Evolutionary conservation across 2,888 invertebrate genomes (phyloP).

Genomic region (Orthosia gothica): DNA sequence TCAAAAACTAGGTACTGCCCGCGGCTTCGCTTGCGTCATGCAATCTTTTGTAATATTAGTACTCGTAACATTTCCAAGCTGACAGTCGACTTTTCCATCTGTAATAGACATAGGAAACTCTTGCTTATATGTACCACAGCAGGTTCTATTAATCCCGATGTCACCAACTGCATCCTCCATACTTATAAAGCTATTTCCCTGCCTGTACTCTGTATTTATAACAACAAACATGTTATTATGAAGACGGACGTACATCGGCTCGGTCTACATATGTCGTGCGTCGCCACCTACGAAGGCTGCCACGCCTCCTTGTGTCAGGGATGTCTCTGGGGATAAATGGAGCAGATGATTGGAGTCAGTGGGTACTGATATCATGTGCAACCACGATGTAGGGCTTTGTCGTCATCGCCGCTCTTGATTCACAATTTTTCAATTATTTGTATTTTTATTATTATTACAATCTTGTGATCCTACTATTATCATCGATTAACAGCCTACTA

Average conservation of each 20-base stretch:
- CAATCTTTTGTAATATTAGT: too few relatives aligned
- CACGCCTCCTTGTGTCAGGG: constrained; percentile 64
- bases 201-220: constrained; percentile 32
- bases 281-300: constrained; percentile 61
- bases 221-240: constrained; percentile 54
- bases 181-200: constrained; percentile 12
- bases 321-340: constrained; percentile 45
- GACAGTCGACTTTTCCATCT: neutral
- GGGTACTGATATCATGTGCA: neutral
- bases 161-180: constrained; percentile 24
- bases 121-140: neutral
- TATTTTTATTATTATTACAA: neutral
- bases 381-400: constrained; percentile 13
- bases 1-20: neutral
- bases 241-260: constrained; percentile 58
- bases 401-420: neutral
- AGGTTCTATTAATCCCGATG: neutral
- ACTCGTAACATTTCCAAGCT: neutral
- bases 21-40: too few relatives aligned
- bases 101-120: neutral
- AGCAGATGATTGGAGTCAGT: constrained; percentile 19
- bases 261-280: constrained; percentile 62
- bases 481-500: neutral
- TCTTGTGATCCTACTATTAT: neutral
- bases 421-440: neutral